Percentiles rank a stretch among this genome's conserved stretches.
Conservation (phyloP, 2,113 vertebrate genomes). For the Malaclemys terrapin region DNA sequence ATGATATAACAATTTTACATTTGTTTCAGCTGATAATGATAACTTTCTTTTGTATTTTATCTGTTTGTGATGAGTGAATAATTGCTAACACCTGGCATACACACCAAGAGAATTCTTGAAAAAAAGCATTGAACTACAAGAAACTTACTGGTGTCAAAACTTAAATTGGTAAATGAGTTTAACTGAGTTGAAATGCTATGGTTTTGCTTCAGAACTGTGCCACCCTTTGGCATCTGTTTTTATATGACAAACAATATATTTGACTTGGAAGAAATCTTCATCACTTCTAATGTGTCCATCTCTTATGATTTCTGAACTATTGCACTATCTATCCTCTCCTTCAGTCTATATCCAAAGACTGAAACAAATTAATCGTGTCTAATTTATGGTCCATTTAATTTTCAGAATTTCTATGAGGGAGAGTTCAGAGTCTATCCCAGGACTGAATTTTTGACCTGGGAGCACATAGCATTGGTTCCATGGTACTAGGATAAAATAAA, state of each 20-base stretch:
- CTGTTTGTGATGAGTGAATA: conserved; percentile 45
- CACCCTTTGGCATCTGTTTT: background rate
- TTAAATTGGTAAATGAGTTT: background rate
- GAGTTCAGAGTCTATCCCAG: background rate
- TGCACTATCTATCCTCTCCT: background rate
- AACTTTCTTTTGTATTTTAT: conserved; percentile 53
- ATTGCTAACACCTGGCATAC: conserved; percentile 38
- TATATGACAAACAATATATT: background rate
- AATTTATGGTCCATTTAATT: background rate
- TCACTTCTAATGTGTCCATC: background rate
- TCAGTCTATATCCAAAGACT: background rate
- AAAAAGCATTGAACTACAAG: background rate
- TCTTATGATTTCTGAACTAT: background rate
- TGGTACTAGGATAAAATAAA: background rate
- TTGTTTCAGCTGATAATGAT: conserved; percentile 55
- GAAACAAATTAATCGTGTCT: background rate
- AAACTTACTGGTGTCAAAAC: background rate
- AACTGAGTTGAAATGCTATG: background rate
- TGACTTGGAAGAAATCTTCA: background rate
- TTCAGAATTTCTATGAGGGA: background rate
- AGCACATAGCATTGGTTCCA: background rate
- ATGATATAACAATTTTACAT: conserved; percentile 46
- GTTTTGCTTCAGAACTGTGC: background rate
- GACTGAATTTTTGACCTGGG: background rate
- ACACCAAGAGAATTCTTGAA: background rate